A percentile compares a stretch with the other conserved stretches of the same genome.
Conservation (phyloP, 2,888 invertebrate genomes). For the Drosophila yooni region DNA sequence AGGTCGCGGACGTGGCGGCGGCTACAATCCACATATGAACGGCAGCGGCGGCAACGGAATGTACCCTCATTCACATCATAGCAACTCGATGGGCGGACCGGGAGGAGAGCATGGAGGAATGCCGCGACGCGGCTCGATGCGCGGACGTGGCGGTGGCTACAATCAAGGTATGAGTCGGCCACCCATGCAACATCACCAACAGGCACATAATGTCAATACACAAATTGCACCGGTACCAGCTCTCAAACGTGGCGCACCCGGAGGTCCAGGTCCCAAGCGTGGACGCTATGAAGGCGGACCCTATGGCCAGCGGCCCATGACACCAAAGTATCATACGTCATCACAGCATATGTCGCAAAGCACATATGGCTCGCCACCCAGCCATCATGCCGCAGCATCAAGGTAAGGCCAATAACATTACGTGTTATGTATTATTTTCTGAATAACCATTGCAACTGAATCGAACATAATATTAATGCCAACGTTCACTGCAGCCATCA, state of each 20-base stretch:
- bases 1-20: slow-evolving; percentile 72
- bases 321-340: slow-evolving; percentile 83
- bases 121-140: slow-evolving; percentile 82
- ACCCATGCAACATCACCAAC: slow-evolving; percentile 79
- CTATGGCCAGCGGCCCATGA: slow-evolving; percentile 83
- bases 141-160: slow-evolving; percentile 84
- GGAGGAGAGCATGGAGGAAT: slow-evolving; percentile 77
- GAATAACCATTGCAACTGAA: neutral
- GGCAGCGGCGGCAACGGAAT: slow-evolving; percentile 71
- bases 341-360: slow-evolving; percentile 79
- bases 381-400: slow-evolving; percentile 75
- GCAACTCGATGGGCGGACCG: slow-evolving; percentile 65
- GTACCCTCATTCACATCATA: slow-evolving; percentile 73
- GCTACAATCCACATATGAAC: slow-evolving; percentile 83
- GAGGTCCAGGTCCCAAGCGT: slow-evolving; percentile 84
- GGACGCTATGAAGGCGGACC: slow-evolving; percentile 85
- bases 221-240: slow-evolving; percentile 84
- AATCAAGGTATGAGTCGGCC: slow-evolving; percentile 83
- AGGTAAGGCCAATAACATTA: slow-evolving; percentile 65
- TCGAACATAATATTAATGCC: slow-evolving; percentile 46
- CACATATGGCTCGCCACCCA: slow-evolving; percentile 74
- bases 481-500: slow-evolving; percentile 79
- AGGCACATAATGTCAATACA: slow-evolving; percentile 83
- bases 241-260: slow-evolving; percentile 84
- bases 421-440: neutral